Percentiles rank a stretch among this genome's conserved stretches.
Evolutionary conservation across 1,140 invertebrate genomes (phyloP).

Genomic region (Batillaria attramentaria): DNA sequence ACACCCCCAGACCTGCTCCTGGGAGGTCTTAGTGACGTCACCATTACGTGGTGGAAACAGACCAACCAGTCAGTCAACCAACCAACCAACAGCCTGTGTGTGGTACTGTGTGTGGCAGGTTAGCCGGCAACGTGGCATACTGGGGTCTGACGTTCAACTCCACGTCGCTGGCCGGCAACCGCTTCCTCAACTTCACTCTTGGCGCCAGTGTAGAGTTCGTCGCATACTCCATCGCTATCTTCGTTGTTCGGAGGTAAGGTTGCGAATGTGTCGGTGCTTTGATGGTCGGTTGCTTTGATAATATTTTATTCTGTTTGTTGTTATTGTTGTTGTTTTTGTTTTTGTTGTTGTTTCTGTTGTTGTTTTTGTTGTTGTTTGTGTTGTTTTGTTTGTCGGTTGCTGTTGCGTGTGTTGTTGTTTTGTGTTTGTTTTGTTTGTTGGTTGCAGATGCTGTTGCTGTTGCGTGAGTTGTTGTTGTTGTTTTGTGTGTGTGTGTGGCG

Average conservation of each 20-base stretch:
- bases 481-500: too few relatives aligned
- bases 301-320: too few relatives aligned
- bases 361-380: too few relatives aligned
- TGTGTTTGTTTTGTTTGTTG: too few relatives aligned
- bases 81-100: background rate
- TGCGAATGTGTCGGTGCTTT: slow-evolving; percentile 1
- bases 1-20: background rate
- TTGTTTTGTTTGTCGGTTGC: too few relatives aligned
- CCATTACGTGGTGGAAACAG: background rate
- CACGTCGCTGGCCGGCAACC: background rate
- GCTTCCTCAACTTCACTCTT: background rate
- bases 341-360: too few relatives aligned
- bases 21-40: background rate
- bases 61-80: background rate
- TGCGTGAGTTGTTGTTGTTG: too few relatives aligned
- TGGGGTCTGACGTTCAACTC: slow-evolving; percentile 12
- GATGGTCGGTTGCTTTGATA: too few relatives aligned
- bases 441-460: too few relatives aligned
- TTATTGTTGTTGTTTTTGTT: too few relatives aligned
- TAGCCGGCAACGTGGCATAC: slow-evolving; percentile 5
- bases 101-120: background rate
- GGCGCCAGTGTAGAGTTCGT: background rate
- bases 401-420: too few relatives aligned
- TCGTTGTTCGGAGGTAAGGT: background rate
- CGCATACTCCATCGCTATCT: background rate